phyloP scores from a whole-genome alignment of 2,113 vertebrate genomes.

The Azemiops feae region DNA sequence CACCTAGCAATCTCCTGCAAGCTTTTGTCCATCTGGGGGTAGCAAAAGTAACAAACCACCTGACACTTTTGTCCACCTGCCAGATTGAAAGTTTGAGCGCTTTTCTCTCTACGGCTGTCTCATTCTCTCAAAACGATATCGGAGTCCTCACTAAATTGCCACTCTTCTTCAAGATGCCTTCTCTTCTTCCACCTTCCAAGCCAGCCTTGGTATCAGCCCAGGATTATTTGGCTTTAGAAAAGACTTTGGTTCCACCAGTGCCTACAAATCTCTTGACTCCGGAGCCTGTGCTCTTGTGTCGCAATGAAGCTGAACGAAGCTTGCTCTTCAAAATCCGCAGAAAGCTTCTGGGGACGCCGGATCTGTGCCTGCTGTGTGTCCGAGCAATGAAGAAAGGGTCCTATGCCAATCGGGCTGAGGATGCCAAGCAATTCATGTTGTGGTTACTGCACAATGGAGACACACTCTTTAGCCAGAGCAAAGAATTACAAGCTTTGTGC shows the following conservation, averaged over 20 bases:
- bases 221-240: conserved; percentile 58
- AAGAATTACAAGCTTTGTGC: conserved; percentile 57
- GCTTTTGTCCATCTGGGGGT: conserved; percentile 64
- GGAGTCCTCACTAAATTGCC: conserved; percentile 69
- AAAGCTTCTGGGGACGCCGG: conserved; percentile 54
- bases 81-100: conserved; percentile 60
- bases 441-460: conserved; percentile 78
- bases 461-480: conserved; percentile 72
- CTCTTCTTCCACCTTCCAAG: conserved; percentile 35
- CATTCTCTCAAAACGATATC: conserved; percentile 58
- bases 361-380: conserved; percentile 63
- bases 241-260: conserved; percentile 57
- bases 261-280: conserved; percentile 71
- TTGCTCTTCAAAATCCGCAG: conserved; percentile 69
- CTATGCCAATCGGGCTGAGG: conserved; percentile 24
- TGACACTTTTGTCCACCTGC: conserved; percentile 36
- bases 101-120: conserved; percentile 67
- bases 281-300: conserved; percentile 68
- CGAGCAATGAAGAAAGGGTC: conserved; percentile 49
- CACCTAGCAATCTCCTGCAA: conserved; percentile 67
- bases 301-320: conserved; percentile 71
- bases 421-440: conserved; percentile 69
- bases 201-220: conserved; percentile 49
- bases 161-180: conserved; percentile 72
- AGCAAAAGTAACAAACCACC: conserved; percentile 46